These are phyloP conservation scores for Hirundo rustica DNA, from an alignment of 2,797 vertebrate genomes.

Conservation along the genomic window DNA sequence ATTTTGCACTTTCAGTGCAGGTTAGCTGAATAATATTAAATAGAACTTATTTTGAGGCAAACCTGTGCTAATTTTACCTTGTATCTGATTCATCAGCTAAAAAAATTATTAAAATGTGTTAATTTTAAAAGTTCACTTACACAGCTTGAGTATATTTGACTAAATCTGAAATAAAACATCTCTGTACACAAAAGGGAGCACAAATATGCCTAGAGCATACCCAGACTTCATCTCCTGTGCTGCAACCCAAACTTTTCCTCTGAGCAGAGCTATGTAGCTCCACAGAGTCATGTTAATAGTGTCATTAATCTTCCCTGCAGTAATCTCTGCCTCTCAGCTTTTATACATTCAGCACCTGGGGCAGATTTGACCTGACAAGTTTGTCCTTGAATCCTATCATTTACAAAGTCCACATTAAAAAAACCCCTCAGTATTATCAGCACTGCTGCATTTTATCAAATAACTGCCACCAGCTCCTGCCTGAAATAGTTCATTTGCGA, in stretches of 20 bases:
- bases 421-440: background rate
- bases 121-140: background rate
- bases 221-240: background rate
- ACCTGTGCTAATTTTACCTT: background rate
- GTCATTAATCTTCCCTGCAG: slow-evolving; percentile 41
- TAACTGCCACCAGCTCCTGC: slow-evolving; percentile 14
- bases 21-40: background rate
- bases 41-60: background rate
- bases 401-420: background rate
- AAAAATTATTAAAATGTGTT: background rate
- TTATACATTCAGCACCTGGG: slow-evolving; percentile 32
- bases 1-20: background rate
- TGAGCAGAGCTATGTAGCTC: background rate
- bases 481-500: slow-evolving; percentile 42
- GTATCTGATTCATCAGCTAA: background rate
- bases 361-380: slow-evolving; percentile 49
- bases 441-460: slow-evolving; percentile 49
- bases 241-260: background rate
- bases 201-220: background rate
- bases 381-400: slow-evolving; percentile 47
- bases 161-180: background rate
- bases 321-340: slow-evolving; percentile 39
- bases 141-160: background rate
- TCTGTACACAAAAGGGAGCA: background rate
- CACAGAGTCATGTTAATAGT: background rate